Conservation (phyloP, 2,888 invertebrate genomes). For the Folsomia manolachei region DNA sequence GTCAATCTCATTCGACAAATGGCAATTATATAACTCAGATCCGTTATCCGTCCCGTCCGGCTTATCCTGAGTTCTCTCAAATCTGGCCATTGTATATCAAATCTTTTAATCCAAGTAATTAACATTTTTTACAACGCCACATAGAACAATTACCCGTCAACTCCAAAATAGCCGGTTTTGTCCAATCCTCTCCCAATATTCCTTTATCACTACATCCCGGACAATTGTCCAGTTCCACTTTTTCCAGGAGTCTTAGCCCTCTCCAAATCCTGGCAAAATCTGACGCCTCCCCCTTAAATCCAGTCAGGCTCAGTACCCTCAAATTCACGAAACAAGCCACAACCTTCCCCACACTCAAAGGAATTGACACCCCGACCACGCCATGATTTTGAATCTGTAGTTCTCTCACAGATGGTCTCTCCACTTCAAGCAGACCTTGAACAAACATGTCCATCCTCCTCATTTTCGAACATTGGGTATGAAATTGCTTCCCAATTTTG, state of each 20-base stretch:
- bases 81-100: not conserved
- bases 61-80: not conserved
- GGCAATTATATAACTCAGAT: constrained; percentile 1
- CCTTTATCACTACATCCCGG: not conserved
- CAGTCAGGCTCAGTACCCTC: not conserved
- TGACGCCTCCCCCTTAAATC: not conserved
- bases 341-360: not conserved
- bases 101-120: not conserved
- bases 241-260: not conserved
- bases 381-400: not conserved
- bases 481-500: not conserved
- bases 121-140: not conserved
- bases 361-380: not conserved
- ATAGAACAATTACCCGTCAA: constrained; percentile 4
- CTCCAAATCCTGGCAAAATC: not conserved
- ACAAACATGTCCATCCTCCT: constrained; percentile 10
- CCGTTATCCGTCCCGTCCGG: not conserved
- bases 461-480: not conserved
- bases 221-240: constrained; percentile 3
- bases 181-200: constrained; percentile 3
- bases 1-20: not conserved
- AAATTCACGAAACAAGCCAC: not conserved
- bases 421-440: not conserved
- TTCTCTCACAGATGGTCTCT: not conserved
- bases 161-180: constrained; percentile 2